phyloP scores from a whole-genome alignment of 2,113 vertebrate genomes.

The Pomatostomus ruficeps region DNA sequence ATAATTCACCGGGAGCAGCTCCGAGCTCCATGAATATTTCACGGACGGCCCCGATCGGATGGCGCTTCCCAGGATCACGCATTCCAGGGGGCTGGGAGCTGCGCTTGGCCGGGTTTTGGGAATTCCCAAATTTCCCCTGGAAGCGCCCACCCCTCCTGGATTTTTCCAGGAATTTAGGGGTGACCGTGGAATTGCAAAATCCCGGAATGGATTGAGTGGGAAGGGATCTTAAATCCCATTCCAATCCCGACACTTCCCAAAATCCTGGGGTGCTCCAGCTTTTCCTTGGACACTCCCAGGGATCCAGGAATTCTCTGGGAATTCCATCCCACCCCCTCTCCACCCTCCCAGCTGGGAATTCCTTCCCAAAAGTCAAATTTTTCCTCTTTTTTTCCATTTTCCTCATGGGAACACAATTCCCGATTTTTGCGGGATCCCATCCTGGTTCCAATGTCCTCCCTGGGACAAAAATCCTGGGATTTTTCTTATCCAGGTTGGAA shows the following conservation, averaged over 20 bases:
- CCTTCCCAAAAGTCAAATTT: fast-evolving
- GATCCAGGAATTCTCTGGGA: not conserved
- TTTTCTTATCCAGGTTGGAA: no score
- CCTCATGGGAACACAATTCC: fast-evolving
- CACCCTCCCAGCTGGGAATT: not conserved
- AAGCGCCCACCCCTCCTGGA: not conserved
- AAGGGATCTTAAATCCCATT: not conserved
- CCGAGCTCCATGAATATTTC: slow-evolving; percentile 41
- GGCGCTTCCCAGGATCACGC: not conserved
- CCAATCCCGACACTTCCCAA: not conserved
- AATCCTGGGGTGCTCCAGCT: not conserved
- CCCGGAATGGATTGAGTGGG: not conserved
- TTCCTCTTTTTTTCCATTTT: not conserved
- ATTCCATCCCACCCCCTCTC: not conserved
- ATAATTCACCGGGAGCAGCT: slow-evolving; percentile 15
- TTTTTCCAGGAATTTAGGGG: not conserved
- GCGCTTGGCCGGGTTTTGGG: not conserved
- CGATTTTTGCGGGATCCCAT: not conserved
- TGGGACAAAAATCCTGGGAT: not conserved
- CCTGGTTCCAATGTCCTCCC: not conserved
- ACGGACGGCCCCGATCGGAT: not conserved
- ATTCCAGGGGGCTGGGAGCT: not conserved
- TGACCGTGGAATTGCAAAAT: fast-evolving
- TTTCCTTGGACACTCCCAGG: not conserved
- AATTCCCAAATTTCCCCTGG: not conserved